phyloP scores from a whole-genome alignment of 2,888 invertebrate species.

The Apodemia duryi region DNA sequence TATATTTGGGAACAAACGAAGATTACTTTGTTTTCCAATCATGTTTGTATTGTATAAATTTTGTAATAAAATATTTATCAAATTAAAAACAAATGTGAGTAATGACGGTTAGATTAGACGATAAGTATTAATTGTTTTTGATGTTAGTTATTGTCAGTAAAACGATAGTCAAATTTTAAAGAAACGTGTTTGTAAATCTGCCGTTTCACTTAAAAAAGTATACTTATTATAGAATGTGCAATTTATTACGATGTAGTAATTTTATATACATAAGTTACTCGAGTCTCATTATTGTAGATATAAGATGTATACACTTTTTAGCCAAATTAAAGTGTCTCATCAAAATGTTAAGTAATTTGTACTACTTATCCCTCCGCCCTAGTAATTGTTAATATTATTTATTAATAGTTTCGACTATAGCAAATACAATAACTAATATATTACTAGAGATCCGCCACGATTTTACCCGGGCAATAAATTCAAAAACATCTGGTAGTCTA shows the following conservation, averaged over 20 bases:
- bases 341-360: too few species aligned
- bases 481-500: too few species aligned
- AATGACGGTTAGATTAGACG: background rate
- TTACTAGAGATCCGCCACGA: too few species aligned
- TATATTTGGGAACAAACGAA: background rate
- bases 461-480: too few species aligned
- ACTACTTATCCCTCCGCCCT: too few species aligned
- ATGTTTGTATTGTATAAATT: background rate
- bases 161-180: background rate
- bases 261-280: background rate
- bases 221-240: background rate
- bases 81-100: background rate
- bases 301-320: constrained; percentile 13
- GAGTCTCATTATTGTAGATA: constrained; percentile 7
- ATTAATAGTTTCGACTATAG: too few species aligned
- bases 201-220: background rate
- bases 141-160: constrained; percentile 1
- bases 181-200: background rate
- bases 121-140: background rate
- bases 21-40: background rate
- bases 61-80: background rate
- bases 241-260: background rate
- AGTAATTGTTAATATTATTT: too few species aligned
- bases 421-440: too few species aligned
- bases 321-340: constrained; percentile 14